A percentile compares a stretch with the other conserved stretches of the same genome.
These are phyloP conservation scores for Zaprionus taronus DNA, from an alignment of 1,140 invertebrate species.

Conservation along the genomic window DNA sequence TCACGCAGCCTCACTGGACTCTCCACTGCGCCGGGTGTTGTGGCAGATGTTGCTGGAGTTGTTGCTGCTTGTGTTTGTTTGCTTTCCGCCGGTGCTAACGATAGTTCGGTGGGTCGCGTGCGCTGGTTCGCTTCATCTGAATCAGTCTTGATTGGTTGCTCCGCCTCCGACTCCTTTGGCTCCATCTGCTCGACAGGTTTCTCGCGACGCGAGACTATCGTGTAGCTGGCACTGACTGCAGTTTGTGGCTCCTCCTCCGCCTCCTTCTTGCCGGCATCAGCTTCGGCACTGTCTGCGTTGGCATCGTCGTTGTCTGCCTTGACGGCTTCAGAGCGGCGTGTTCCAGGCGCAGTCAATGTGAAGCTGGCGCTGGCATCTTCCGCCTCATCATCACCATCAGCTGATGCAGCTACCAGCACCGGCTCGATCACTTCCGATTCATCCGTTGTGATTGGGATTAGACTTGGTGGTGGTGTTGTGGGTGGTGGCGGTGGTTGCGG, in stretches of 20 bases:
- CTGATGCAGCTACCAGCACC: neutral
- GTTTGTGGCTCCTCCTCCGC: conserved; percentile 40
- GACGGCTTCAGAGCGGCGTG: conserved; percentile 35
- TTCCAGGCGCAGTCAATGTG: conserved; percentile 67
- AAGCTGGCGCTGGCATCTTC: conserved; percentile 79
- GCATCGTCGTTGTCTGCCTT: conserved; percentile 24
- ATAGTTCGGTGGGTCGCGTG: conserved; percentile 59
- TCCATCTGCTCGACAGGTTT: conserved; percentile 35
- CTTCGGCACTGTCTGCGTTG: conserved; percentile 24
- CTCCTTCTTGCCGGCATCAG: neutral
- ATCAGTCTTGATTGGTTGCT: conserved; percentile 66
- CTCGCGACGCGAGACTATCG: conserved; percentile 66
- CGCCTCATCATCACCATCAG: conserved; percentile 31
- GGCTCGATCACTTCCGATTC: conserved; percentile 64
- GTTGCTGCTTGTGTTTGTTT: conserved; percentile 31
- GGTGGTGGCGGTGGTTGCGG: conserved; percentile 65
- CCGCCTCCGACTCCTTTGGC: conserved; percentile 11
- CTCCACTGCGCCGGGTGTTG: conserved; percentile 57
- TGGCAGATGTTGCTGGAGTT: conserved; percentile 46
- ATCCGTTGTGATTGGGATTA: conserved; percentile 60
- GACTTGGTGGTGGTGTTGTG: conserved; percentile 64
- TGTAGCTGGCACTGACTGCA: conserved; percentile 78
- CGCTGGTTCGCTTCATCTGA: conserved; percentile 25
- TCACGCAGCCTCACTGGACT: conserved; percentile 82
- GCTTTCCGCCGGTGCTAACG: conserved; percentile 35